Evolutionary conservation across 1,140 invertebrate genomes (phyloP), one percentile per base, ranked within the genome.

Genomic region (Ceratina calcarata): DNA sequence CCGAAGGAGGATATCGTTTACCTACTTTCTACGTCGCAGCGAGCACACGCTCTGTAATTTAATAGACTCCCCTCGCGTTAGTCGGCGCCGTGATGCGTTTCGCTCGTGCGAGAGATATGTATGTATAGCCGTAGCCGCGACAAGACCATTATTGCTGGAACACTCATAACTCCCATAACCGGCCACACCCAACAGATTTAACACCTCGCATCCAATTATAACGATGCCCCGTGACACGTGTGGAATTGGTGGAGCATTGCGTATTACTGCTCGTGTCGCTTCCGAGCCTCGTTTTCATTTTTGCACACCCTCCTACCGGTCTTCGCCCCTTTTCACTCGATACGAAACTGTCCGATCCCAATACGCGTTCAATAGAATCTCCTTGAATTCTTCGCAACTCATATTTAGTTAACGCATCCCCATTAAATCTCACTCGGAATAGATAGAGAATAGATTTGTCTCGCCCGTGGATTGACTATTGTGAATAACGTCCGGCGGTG

Each of bases 161-260:
- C 65, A 82, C 78, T 77, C 85, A 86, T 89, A 89, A 89, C 82
- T 89, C 85, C 83, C 78, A 82, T 84, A 85, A 83, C 81, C 83
- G 65, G 76, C 88, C 86, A 83, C 87, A 85, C 88, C 88, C 77
- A 88, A 64, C 86, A 87, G 87, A 89, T 89, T 88, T 89, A 89
- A 89, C 88, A 89, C 88, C 87, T 89, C 85, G 83, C 81, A 88
- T 86, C 88, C 85, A 88, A 89, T 89, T 89, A 89, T 84, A 81
- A 84, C 69, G 78, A 85, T 81, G 82, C 73, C 60, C 78, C 73
- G 74, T 84, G 83, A 84, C 83, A 73, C 83, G 68, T 20, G 62
- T 80, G 57, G 85, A 80, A 89, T 81, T 80, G 81, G 65, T 76
- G 70, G 70, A 69, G 68, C 71, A 72, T 86, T 77, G 67, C 67